These are phyloP conservation scores for Euura lappo DNA, from an alignment of 1,140 invertebrate genomes.

Conservation along the genomic window DNA sequence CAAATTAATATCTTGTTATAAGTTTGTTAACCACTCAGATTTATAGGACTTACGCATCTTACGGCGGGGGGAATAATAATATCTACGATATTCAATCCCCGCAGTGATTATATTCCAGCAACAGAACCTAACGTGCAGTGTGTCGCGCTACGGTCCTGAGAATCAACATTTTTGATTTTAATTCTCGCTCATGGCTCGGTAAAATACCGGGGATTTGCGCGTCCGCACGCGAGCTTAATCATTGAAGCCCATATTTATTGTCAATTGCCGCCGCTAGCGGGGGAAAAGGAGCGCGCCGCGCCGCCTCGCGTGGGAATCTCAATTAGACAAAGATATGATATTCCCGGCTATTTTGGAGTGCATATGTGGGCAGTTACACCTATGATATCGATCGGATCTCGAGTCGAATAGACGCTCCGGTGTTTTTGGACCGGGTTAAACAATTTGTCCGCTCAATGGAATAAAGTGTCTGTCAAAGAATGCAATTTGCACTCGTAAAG, in stretches of 20 bases:
- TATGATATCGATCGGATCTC: no score
- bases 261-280: neutral
- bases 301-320: no score
- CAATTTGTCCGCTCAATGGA: neutral
- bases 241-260: neutral
- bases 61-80: neutral
- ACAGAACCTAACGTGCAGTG: neutral
- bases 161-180: slow-evolving; percentile 2
- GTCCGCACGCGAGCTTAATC: neutral
- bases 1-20: neutral
- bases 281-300: no score
- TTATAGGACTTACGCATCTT: no score
- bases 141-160: neutral
- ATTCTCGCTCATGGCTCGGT: neutral
- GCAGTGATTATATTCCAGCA: neutral
- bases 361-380: no score
- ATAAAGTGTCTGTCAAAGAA: slow-evolving; percentile 4
- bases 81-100: neutral
- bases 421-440: neutral
- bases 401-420: neutral
- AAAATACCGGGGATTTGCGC: neutral
- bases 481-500: slow-evolving; percentile 3
- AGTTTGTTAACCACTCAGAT: neutral
- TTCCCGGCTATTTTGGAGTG: no score
- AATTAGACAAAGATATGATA: no score